phyloP scores from a whole-genome alignment of 2,888 invertebrate genomes.

The Vandiemenella viatica region DNA sequence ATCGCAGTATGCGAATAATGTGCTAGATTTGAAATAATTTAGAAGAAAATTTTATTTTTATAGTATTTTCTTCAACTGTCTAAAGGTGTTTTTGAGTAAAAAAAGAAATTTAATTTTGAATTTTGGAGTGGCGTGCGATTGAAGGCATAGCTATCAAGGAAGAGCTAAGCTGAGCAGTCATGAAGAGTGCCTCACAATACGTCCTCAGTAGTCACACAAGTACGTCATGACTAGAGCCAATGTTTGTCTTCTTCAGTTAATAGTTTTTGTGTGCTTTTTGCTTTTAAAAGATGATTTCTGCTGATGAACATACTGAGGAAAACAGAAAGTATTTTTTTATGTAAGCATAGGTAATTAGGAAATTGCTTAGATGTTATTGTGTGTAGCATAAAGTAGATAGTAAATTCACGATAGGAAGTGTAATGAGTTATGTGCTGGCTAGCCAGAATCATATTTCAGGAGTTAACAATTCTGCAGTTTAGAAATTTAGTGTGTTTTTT shows the following conservation, averaged over 20 bases:
- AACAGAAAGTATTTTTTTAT: neutral
- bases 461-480: too few relatives aligned
- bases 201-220: neutral
- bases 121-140: neutral
- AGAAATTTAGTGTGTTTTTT: too few relatives aligned
- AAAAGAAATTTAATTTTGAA: neutral
- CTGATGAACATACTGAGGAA: neutral
- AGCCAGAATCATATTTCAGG: too few relatives aligned
- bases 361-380: too few relatives aligned
- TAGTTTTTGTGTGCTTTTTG: neutral
- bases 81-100: constrained; percentile 9
- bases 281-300: neutral
- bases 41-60: constrained; percentile 14
- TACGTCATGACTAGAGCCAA: neutral
- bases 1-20: constrained; percentile 15
- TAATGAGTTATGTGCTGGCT: too few relatives aligned
- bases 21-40: constrained; percentile 8
- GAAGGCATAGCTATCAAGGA: neutral
- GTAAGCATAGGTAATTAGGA: neutral
- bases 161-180: neutral
- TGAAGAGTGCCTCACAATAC: neutral
- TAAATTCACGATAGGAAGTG: too few relatives aligned
- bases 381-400: too few relatives aligned
- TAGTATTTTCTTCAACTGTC: constrained; percentile 10
- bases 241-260: neutral